Base-by-base conservation (phyloP, 1,140 invertebrate species). In the Cherax quadricarinatus region DNA sequence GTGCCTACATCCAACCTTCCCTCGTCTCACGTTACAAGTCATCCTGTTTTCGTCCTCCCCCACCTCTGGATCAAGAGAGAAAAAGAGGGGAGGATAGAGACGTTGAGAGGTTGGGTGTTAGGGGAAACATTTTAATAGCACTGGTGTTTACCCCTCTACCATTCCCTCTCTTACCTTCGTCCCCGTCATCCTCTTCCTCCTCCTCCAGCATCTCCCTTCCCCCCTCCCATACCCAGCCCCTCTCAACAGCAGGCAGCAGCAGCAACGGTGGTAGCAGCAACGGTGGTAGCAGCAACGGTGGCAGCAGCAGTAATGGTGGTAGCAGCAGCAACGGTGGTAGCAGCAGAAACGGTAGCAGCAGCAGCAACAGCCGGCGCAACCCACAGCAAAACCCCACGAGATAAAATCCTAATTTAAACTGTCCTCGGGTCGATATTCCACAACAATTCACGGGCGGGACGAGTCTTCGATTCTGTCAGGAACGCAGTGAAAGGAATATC, bases 371-470 rank as follows among this genome's bases (percentile, higher is more conserved):
- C 30, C 30, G 30, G 30, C 57, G 57, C 1, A 60, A 16, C 14
- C 66, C 66, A 0, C 5, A 18, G 21, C 66, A 21, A 18, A 70
- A 70, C 66, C 66, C 70, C 70, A 21, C n/a, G 6, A 75, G 70
- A 75, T 75, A 75, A 75, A 75, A 75, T 75, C 70, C 70, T 75
- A 75, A 75, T 75, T 75, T 75, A 24, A 75, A 75, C 70, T 24
- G 70, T 75, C 70, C 12, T 30, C 51, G 12, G 81, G 81, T 83
- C 81, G 81, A 83, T 83, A 83, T 83, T 60, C 49, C 51, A 83
- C 70, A 83, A 83, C 51, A 83, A 57, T 41, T 57, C 51, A 60
- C 18, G 81, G 21, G n/a, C 51, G 21, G 81, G 81, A 51, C 81
- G 51, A n/a, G 21, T 9, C 81, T 83, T 83, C 81, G 81, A 83